A percentile compares a stretch with the other conserved stretches of the same genome.
Conservation (phyloP, 2,113 vertebrate species). For the Apodemus sylvaticus region DNA sequence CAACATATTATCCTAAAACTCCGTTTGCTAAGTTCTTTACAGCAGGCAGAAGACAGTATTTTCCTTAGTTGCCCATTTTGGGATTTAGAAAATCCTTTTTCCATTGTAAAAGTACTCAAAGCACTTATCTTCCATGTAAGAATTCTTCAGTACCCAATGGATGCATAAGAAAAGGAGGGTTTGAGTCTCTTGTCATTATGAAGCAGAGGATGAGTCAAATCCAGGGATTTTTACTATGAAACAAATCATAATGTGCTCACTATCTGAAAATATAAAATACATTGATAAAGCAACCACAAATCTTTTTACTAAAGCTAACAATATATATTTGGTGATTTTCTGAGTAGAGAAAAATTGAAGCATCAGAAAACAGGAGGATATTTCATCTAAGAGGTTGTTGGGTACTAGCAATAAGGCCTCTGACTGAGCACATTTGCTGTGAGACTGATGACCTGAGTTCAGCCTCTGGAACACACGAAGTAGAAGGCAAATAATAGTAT, state of each 20-base stretch:
- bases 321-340: neutral
- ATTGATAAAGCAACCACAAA: neutral
- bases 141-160: neutral
- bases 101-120: neutral
- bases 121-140: neutral
- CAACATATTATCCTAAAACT: neutral
- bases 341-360: neutral
- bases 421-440: no score
- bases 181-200: neutral
- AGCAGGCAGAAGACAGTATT: neutral
- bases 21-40: neutral
- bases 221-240: neutral
- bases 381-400: neutral
- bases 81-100: constrained; percentile 14
- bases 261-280: constrained; percentile 1
- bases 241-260: neutral
- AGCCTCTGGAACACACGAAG: neutral
- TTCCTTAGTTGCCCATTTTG: neutral
- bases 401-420: no score
- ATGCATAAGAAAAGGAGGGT: neutral
- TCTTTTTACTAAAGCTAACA: neutral
- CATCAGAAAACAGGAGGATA: neutral
- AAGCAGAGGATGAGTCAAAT: neutral
- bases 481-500: neutral
- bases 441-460: neutral